Evolutionary conservation across 2,113 vertebrate species (phyloP).

Genomic region (Nothobranchius furzeri): DNA sequence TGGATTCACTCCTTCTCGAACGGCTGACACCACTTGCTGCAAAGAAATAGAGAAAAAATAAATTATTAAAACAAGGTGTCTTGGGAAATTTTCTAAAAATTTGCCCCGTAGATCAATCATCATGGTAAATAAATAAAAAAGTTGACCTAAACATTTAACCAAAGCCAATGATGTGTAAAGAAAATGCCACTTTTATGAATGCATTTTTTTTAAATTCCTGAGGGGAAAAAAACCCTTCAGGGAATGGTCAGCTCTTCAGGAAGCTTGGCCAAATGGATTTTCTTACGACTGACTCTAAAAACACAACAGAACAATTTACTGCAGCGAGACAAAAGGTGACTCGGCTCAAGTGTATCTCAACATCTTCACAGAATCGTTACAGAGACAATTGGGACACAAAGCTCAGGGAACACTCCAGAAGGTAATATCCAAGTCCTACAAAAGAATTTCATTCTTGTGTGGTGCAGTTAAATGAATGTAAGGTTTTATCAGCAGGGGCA

Average conservation of each 20-base stretch:
- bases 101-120: too few species aligned
- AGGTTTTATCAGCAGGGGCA: too few species aligned
- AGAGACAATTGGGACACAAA: conserved; percentile 29
- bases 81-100: too few species aligned
- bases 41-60: background rate
- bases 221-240: background rate
- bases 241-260: background rate
- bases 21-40: conserved; percentile 95
- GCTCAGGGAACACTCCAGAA: conserved; percentile 10
- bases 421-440: conserved; percentile 1
- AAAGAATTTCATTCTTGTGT: too few species aligned
- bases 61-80: too few species aligned
- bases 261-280: background rate
- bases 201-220: background rate
- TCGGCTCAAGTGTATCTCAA: conserved; percentile 10
- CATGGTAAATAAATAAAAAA: background rate
- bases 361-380: conserved; percentile 18
- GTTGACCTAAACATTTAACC: conserved; percentile 17
- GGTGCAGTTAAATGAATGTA: too few species aligned
- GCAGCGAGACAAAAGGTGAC: conserved; percentile 8
- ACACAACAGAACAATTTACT: conserved; percentile 4
- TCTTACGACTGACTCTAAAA: background rate
- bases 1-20: conserved; percentile 95
- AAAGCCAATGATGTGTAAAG: conserved; percentile 20
- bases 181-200: background rate